These are phyloP conservation scores for Passer domesticus DNA, from an alignment of 2,113 vertebrate genomes.

Conservation along the genomic window DNA sequence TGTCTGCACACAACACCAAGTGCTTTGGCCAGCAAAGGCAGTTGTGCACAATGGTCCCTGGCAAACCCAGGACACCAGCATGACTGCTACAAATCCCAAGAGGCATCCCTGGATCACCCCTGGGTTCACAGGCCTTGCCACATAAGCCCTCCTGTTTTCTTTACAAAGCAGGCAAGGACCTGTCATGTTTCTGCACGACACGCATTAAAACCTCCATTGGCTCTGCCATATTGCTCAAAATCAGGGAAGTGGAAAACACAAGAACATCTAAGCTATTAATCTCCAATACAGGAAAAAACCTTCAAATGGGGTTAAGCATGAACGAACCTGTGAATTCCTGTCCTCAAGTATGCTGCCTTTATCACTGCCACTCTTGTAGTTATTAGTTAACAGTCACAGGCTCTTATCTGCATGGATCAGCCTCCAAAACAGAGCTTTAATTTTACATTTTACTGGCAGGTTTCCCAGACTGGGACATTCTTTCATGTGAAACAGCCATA, in stretches of 20 bases:
- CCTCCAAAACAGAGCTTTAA: constrained; percentile 56
- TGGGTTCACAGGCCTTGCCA: background rate
- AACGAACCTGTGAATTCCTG: constrained; percentile 35
- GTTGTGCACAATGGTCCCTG: accelerated
- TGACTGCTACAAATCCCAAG: background rate
- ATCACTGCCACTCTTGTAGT: constrained; percentile 36
- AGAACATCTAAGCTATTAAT: background rate
- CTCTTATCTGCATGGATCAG: constrained; percentile 50
- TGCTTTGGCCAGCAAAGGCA: background rate
- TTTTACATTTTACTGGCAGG: constrained; percentile 53
- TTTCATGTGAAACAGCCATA: constrained; percentile 41
- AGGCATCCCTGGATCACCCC: background rate
- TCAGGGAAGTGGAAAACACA: background rate
- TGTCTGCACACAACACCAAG: background rate
- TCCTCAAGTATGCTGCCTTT: background rate
- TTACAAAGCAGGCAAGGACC: background rate
- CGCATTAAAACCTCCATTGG: background rate
- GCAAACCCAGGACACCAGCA: accelerated
- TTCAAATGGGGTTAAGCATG: constrained; percentile 3
- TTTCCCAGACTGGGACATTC: constrained; percentile 62
- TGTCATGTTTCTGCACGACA: background rate
- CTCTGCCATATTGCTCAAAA: background rate
- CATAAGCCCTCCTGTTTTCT: background rate
- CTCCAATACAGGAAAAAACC: background rate
- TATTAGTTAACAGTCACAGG: constrained; percentile 57